Evolutionary conservation across 2,888 invertebrate species (phyloP).

Genomic region (Diabrotica balteata): DNA sequence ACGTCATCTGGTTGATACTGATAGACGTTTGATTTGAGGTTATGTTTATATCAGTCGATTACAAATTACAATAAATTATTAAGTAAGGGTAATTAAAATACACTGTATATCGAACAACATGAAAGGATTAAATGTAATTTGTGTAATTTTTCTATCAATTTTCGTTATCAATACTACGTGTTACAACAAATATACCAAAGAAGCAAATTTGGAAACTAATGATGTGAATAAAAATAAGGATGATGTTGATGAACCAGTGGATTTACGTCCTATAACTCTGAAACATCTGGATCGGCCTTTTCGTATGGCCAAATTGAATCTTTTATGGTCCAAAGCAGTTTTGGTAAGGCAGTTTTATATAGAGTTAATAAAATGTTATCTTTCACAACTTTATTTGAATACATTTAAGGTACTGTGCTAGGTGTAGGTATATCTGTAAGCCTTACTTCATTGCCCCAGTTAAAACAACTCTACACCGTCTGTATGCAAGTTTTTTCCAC

Average conservation of each 20-base stretch:
- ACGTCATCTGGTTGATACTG: neutral
- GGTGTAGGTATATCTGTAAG: no score
- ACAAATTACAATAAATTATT: no score
- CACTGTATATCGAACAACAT: conserved; percentile 2
- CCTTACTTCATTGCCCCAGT: no score
- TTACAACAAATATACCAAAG: conserved; percentile 72
- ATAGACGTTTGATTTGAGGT: neutral
- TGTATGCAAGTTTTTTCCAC: no score
- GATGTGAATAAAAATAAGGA: conserved; percentile 52
- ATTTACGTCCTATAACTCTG: conserved; percentile 61
- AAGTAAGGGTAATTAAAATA: neutral
- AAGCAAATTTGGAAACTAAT: conserved; percentile 62
- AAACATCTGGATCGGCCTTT: conserved; percentile 83
- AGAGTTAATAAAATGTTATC: no score
- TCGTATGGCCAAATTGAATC: conserved; percentile 88
- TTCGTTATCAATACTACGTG: conserved; percentile 17
- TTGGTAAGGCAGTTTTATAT: conserved; percentile 67
- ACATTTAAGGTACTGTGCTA: no score
- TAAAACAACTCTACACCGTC: no score
- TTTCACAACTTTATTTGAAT: no score
- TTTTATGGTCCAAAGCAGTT: conserved; percentile 89
- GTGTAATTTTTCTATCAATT: conserved; percentile 13
- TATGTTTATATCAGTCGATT: neutral
- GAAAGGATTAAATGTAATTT: conserved; percentile 7
- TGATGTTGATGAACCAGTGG: conserved; percentile 32